phyloP scores from a whole-genome alignment of 2,888 invertebrate genomes.

The Chrysolina haemoptera region DNA sequence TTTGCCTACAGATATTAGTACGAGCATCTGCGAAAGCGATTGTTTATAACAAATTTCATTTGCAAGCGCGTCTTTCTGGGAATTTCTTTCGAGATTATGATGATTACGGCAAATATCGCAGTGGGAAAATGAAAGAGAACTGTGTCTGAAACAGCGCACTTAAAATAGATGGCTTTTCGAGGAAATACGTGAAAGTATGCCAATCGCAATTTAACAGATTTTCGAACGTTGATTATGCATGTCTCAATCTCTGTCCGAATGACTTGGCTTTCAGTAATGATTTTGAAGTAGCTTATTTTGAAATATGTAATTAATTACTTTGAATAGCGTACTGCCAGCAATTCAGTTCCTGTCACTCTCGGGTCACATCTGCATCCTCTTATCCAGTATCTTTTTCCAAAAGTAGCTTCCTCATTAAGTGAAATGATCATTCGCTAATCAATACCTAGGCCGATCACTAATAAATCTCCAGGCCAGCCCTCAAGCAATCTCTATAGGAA shows the following conservation, averaged over 20 bases:
- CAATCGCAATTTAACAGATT: conserved; percentile 12
- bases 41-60: conserved; percentile 26
- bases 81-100: conserved; percentile 27
- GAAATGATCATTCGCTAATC: too few species aligned
- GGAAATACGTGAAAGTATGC: conserved; percentile 19
- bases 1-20: background rate
- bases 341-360: too few species aligned
- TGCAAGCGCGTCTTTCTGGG: conserved; percentile 25
- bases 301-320: too few species aligned
- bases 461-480: too few species aligned
- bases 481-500: too few species aligned
- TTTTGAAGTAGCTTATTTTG: background rate
- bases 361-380: too few species aligned
- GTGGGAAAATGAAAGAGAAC: conserved; percentile 22
- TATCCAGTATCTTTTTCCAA: too few species aligned
- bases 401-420: too few species aligned
- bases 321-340: too few species aligned
- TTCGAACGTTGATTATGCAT: background rate
- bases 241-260: background rate
- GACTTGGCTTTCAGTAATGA: background rate
- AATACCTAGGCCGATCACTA: too few species aligned
- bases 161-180: conserved; percentile 19
- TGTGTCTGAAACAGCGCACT: background rate
- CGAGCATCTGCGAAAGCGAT: conserved; percentile 20
- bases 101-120: conserved; percentile 19